These are phyloP conservation scores for Platalea minor DNA, from an alignment of 2,797 vertebrate genomes.

Conservation along the genomic window DNA sequence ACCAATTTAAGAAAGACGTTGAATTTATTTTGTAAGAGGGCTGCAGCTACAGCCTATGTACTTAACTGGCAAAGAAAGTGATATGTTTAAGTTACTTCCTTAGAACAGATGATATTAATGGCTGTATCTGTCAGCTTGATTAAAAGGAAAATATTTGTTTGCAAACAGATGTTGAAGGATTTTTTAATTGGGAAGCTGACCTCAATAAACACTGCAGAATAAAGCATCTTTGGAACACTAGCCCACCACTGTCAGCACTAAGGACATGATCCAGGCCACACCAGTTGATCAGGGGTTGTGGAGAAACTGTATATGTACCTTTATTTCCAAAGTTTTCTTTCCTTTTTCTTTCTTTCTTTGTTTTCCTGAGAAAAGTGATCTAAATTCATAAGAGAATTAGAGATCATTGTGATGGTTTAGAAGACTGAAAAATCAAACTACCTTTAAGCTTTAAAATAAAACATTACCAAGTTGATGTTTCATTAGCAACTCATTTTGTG, in stretches of 20 bases:
- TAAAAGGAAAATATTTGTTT: background rate
- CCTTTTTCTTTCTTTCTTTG: too few relatives aligned
- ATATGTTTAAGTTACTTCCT: background rate
- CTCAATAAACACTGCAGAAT: background rate
- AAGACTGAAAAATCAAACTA: background rate
- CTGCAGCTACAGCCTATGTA: background rate
- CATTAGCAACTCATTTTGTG: background rate
- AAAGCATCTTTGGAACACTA: background rate
- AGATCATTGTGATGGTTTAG: background rate
- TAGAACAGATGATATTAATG: background rate
- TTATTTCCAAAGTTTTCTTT: background rate
- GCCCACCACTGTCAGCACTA: background rate
- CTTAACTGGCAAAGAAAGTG: background rate
- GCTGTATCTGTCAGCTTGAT: background rate
- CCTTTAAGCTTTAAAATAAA: background rate
- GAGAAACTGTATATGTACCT: background rate
- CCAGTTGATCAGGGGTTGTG: background rate
- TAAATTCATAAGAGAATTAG: background rate
- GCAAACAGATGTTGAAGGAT: background rate
- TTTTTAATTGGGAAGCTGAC: background rate
- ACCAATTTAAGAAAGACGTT: background rate
- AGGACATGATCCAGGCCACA: background rate
- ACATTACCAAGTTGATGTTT: background rate
- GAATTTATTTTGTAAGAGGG: background rate
- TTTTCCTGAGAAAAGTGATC: background rate